A percentile compares a stretch with the other conserved stretches of the same genome.
phyloP scores from a whole-genome alignment of 2,888 invertebrate genomes.

The Leptopilina myrica region DNA sequence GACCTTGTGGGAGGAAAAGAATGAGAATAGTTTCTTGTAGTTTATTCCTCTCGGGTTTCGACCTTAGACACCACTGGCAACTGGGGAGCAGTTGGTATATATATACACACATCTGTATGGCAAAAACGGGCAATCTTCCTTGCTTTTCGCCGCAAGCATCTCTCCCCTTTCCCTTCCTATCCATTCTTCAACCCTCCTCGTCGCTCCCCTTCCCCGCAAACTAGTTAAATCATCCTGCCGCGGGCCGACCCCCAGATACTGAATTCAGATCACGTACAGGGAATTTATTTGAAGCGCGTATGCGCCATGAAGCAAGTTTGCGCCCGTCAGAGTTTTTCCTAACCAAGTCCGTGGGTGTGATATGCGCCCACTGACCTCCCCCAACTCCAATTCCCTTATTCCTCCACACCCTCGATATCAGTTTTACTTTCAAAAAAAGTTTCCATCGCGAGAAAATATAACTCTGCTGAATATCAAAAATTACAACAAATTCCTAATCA shows the following conservation, averaged over 20 bases:
- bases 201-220: slow-evolving; percentile 51
- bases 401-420: not conserved
- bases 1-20: slow-evolving; percentile 1
- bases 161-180: slow-evolving; percentile 32
- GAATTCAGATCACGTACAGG: slow-evolving; percentile 71
- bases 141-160: slow-evolving; percentile 47
- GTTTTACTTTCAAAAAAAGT: not conserved
- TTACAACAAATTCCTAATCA: too few species aligned
- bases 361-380: slow-evolving; percentile 48
- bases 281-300: slow-evolving; percentile 74
- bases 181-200: not conserved
- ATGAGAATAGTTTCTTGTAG: slow-evolving; percentile 28
- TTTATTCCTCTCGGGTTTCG: slow-evolving; percentile 37
- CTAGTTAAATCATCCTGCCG: slow-evolving; percentile 67
- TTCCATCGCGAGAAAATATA: not conserved
- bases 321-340: slow-evolving; percentile 38
- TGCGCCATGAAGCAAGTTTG: slow-evolving; percentile 49
- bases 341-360: slow-evolving; percentile 45
- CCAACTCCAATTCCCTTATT: slow-evolving; percentile 16
- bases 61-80: slow-evolving; percentile 32
- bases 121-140: slow-evolving; percentile 42
- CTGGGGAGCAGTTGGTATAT: slow-evolving; percentile 38
- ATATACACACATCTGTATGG: slow-evolving; percentile 7
- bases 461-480: too few species aligned
- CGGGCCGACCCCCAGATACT: slow-evolving; percentile 53